Evolutionary conservation across 2,113 vertebrate genomes (phyloP).

Genomic region (Brachypteracias leptosomus): DNA sequence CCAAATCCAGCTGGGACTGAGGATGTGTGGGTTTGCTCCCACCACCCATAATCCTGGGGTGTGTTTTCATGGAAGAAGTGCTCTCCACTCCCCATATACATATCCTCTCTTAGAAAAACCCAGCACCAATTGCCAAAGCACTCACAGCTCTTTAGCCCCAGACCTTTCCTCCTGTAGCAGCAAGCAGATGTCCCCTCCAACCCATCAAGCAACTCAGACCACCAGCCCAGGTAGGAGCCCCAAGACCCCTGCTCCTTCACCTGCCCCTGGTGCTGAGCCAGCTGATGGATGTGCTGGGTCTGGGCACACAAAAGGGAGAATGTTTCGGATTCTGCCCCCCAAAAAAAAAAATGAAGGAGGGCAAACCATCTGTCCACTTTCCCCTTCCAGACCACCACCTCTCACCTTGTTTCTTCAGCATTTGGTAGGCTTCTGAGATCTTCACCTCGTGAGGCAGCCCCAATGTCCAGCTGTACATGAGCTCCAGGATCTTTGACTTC

Average conservation of each 20-base stretch:
- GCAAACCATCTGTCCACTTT: accelerated
- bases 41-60: background rate
- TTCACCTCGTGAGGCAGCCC: slow-evolving; percentile 89
- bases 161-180: background rate
- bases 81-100: background rate
- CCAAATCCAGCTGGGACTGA: background rate
- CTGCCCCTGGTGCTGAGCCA: background rate
- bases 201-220: background rate
- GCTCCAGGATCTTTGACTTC: slow-evolving; percentile 92
- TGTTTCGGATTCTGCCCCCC: background rate
- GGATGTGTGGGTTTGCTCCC: background rate
- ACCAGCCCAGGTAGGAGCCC: background rate
- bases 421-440: slow-evolving; percentile 94
- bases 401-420: slow-evolving; percentile 98
- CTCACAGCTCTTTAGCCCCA: background rate
- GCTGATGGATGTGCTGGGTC: background rate
- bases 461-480: slow-evolving; percentile 92
- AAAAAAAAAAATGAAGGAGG: background rate
- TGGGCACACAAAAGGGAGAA: background rate
- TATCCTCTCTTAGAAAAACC: background rate
- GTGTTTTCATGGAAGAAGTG: background rate
- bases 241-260: background rate
- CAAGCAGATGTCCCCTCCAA: background rate
- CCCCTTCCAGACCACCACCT: background rate
- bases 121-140: background rate